A percentile compares a stretch with the other conserved stretches of the same genome.
These are phyloP conservation scores for Ophion obscuratus DNA, from an alignment of 2,888 invertebrate genomes.

Conservation along the genomic window DNA sequence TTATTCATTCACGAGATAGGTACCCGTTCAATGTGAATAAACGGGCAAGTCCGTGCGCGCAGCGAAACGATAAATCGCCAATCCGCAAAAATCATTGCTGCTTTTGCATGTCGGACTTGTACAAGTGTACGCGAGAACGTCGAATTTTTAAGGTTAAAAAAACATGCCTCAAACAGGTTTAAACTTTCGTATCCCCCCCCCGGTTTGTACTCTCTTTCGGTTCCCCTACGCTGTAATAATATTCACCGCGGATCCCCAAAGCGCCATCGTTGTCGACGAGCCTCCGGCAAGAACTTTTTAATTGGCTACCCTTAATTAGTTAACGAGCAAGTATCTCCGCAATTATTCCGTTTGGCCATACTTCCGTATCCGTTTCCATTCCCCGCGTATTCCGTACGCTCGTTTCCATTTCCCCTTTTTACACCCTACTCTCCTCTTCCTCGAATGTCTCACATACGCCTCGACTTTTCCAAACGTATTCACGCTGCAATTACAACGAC, in stretches of 20 bases:
- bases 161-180: constrained; percentile 61
- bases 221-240: constrained; percentile 51
- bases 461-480: no score
- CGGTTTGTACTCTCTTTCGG: constrained; percentile 30
- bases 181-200: constrained; percentile 29
- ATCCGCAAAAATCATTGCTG: constrained; percentile 16
- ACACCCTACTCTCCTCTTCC: constrained; percentile 58
- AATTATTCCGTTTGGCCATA: constrained; percentile 82
- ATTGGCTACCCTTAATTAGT: constrained; percentile 84
- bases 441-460: background rate
- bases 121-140: background rate
- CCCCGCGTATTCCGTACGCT: constrained; percentile 53
- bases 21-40: constrained; percentile 18
- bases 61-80: constrained; percentile 26
- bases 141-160: constrained; percentile 48
- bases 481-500: no score
- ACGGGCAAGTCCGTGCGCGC: background rate
- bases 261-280: constrained; percentile 68
- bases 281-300: constrained; percentile 82
- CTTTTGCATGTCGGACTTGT: no score
- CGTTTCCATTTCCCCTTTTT: constrained; percentile 66
- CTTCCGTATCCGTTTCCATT: constrained; percentile 68
- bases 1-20: constrained; percentile 61
- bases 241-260: constrained; percentile 42
- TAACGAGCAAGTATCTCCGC: constrained; percentile 81